Percentiles rank a stretch among this genome's conserved stretches.
Evolutionary conservation across 2,113 vertebrate species (phyloP).

Genomic region (Cyprinus carpio): DNA sequence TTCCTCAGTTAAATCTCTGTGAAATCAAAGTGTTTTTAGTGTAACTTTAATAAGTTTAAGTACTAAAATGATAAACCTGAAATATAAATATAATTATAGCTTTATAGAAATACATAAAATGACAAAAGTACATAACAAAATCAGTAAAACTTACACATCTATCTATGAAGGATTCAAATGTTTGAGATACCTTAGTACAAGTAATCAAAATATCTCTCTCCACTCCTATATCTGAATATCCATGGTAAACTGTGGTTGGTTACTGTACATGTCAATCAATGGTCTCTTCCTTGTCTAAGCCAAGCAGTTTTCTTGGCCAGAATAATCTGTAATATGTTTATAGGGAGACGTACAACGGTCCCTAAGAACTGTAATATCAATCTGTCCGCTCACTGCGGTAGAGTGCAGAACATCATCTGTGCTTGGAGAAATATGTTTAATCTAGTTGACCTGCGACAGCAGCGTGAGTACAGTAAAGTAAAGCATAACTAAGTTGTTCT

Average conservation of each 20-base stretch:
- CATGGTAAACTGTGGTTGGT: no score
- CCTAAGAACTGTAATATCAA: not conserved
- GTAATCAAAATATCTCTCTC: no score
- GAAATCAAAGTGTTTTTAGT: not conserved
- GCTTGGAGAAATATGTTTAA: conserved; percentile 3
- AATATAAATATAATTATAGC: not conserved
- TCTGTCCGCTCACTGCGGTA: not conserved
- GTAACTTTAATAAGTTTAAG: not conserved
- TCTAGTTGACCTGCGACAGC: conserved; percentile 23
- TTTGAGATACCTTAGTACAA: no score
- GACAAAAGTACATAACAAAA: no score
- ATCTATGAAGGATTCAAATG: no score
- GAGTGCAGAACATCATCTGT: not conserved
- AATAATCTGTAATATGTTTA: not conserved
- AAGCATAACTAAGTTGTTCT: conserved; percentile 40
- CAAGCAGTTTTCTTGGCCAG: not conserved
- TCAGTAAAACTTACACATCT: no score
- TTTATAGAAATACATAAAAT: not conserved
- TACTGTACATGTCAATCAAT: not conserved
- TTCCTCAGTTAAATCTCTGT: no score
- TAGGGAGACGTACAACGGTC: not conserved
- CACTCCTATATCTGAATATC: no score
- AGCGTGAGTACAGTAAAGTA: conserved; percentile 53
- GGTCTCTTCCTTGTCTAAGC: not conserved
- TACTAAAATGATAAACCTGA: no score